Conservation (phyloP, 2,113 vertebrate species). For the Sterrhoptilus dennistouni region DNA sequence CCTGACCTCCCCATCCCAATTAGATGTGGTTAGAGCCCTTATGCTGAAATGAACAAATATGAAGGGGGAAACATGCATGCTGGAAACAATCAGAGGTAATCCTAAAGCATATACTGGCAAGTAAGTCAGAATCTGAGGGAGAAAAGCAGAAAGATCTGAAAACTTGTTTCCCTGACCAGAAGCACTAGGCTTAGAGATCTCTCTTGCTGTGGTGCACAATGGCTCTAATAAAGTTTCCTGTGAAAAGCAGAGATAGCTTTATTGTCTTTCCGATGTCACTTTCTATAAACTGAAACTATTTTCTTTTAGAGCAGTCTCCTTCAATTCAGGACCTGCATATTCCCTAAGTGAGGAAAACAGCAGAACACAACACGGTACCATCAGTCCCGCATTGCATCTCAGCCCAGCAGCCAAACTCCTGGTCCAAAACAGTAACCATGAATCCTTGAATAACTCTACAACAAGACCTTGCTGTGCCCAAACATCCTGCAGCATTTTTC, state of each 20-base stretch:
- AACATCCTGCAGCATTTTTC: neutral
- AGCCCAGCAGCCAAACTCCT: neutral
- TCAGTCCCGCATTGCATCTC: fast-evolving
- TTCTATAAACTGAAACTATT: neutral
- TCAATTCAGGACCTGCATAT: neutral
- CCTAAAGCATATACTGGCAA: neutral
- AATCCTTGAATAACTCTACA: neutral
- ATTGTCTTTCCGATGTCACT: neutral
- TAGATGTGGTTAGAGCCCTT: neutral
- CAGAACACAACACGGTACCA: fast-evolving
- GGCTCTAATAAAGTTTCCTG: neutral
- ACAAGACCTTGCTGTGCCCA: neutral
- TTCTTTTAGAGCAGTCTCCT: neutral
- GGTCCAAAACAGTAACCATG: neutral
- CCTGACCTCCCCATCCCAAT: neutral
- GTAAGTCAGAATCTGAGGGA: neutral
- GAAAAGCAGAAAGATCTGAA: neutral
- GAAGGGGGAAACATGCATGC: neutral
- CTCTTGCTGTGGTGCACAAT: neutral
- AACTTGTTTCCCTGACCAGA: neutral
- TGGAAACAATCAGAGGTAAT: neutral
- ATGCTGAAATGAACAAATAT: neutral
- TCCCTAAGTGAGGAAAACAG: neutral
- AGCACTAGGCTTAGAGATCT: neutral
- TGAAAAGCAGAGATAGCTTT: neutral